Conservation (phyloP, 2,888 invertebrate genomes). For the Aporophyla lueneburgensis region DNA sequence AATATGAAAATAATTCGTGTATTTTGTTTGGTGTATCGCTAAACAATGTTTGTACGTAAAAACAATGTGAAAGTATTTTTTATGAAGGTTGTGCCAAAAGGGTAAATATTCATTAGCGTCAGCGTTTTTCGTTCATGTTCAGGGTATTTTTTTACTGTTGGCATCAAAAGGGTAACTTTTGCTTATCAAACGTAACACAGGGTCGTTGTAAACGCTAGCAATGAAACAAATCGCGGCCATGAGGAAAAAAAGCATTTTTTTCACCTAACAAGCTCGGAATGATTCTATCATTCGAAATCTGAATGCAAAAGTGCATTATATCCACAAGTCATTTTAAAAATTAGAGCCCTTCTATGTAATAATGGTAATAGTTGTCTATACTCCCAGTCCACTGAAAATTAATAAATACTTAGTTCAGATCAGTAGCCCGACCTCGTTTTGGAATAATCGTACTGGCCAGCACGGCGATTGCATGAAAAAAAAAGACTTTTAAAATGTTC, state of each 20-base stretch:
- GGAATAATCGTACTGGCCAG: too few relatives aligned
- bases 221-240: slow-evolving; percentile 27
- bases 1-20: slow-evolving; percentile 29
- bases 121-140: slow-evolving; percentile 44
- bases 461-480: too few relatives aligned
- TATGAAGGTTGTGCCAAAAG: slow-evolving; percentile 52
- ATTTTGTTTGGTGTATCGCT: slow-evolving; percentile 26
- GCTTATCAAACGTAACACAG: slow-evolving; percentile 44
- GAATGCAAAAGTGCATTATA: too few relatives aligned
- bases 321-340: too few relatives aligned
- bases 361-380: too few relatives aligned
- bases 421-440: too few relatives aligned
- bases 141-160: slow-evolving; percentile 39
- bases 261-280: too few relatives aligned
- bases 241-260: not conserved
- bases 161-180: slow-evolving; percentile 46
- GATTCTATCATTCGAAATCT: too few relatives aligned
- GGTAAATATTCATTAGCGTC: slow-evolving; percentile 55
- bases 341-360: too few relatives aligned
- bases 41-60: slow-evolving; percentile 44
- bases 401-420: too few relatives aligned
- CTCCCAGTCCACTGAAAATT: too few relatives aligned
- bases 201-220: slow-evolving; percentile 15
- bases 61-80: slow-evolving; percentile 55
- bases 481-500: too few relatives aligned